Evolutionary conservation across 2,113 vertebrate species (phyloP).

Genomic region (Aldabrachelys gigantea): DNA sequence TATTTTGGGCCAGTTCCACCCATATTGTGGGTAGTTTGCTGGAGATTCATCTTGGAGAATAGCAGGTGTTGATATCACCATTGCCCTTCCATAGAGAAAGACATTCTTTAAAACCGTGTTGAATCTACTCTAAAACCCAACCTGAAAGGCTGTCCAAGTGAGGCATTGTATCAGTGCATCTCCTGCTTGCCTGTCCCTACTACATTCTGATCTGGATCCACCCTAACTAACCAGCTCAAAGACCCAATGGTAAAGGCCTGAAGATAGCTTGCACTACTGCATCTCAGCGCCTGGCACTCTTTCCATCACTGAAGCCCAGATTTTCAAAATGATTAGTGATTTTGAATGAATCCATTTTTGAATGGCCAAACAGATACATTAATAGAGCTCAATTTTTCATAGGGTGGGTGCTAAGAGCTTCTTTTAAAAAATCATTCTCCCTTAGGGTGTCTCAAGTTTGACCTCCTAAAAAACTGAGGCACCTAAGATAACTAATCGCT

Average conservation of each 20-base stretch:
- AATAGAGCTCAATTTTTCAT: neutral
- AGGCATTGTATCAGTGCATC: neutral
- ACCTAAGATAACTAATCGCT: constrained; percentile 15
- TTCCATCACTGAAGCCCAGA: neutral
- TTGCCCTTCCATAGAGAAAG: neutral
- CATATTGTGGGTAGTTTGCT: neutral
- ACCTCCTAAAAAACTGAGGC: neutral
- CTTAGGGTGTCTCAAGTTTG: neutral
- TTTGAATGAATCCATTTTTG: neutral
- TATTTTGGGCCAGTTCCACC: neutral
- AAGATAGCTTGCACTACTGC: neutral
- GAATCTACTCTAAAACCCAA: neutral
- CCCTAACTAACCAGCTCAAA: rapidly evolving
- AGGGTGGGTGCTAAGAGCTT: neutral
- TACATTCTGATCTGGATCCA: neutral
- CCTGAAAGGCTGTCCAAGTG: neutral
- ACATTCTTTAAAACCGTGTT: neutral
- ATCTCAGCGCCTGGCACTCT: neutral
- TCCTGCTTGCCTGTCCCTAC: neutral
- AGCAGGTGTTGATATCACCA: neutral
- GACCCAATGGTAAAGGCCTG: neutral
- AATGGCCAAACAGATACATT: neutral
- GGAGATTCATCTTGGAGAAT: neutral
- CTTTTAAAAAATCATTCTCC: neutral
- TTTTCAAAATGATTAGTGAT: neutral